Conservation (phyloP, 1,140 invertebrate genomes). For the Nymphalis io region DNA sequence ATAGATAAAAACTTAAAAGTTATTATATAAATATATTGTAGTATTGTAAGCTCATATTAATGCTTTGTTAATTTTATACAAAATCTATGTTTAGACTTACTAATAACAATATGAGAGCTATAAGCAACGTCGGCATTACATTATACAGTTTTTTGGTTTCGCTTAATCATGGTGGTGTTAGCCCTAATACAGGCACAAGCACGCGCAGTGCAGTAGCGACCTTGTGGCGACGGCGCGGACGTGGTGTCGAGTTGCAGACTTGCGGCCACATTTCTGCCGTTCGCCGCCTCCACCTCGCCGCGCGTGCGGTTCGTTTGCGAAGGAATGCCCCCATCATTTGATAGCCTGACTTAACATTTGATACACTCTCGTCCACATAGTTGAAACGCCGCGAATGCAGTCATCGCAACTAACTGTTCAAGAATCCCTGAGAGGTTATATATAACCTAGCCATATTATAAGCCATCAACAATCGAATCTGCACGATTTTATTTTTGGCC, state of each 20-base stretch:
- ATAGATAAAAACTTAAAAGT: too few relatives aligned
- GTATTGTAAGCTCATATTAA: too few relatives aligned
- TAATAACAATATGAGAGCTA: too few relatives aligned
- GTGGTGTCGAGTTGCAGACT: constrained; percentile 67
- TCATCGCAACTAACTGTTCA: constrained; percentile 48
- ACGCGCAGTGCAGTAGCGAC: constrained; percentile 76
- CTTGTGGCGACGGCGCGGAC: constrained; percentile 57
- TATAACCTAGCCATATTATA: constrained; percentile 19
- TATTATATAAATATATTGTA: too few relatives aligned
- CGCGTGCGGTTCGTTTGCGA: constrained; percentile 72
- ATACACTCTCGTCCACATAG: constrained; percentile 70
- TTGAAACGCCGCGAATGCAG: constrained; percentile 53
- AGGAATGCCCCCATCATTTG: constrained; percentile 73
- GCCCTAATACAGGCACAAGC: constrained; percentile 51
- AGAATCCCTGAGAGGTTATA: constrained; percentile 41
- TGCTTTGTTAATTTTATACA: too few relatives aligned
- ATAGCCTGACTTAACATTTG: constrained; percentile 71
- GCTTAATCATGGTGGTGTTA: constrained; percentile 20
- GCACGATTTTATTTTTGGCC: too few relatives aligned
- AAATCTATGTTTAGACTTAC: too few relatives aligned
- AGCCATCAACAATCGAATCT: too few relatives aligned
- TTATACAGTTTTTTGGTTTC: not conserved
- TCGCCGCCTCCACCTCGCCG: constrained; percentile 54
- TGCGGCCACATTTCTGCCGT: constrained; percentile 72
- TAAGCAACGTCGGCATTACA: not conserved